Evolutionary conservation across 2,888 invertebrate genomes (phyloP).

Genomic region (Choristoneura rosaceana): DNA sequence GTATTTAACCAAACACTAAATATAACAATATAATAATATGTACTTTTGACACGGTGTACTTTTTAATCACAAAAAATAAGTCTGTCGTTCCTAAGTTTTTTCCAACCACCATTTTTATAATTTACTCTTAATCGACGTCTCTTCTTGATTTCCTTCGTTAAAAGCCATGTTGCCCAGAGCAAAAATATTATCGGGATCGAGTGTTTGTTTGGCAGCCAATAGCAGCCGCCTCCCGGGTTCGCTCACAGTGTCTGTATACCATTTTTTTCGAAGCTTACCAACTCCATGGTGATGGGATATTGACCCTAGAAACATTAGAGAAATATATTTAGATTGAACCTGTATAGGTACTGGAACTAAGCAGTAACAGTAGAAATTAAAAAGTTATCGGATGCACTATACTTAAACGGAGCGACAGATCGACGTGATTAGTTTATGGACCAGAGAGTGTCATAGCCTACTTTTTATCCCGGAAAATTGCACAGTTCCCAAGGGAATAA

Average conservation of each 20-base stretch:
- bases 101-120: constrained; percentile 55
- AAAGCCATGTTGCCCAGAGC: constrained; percentile 91
- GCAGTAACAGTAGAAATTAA: background rate
- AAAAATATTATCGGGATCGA: constrained; percentile 98
- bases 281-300: constrained; percentile 99
- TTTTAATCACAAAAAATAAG: constrained; percentile 8
- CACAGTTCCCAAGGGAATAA: too few species aligned
- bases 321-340: background rate
- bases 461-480: too few species aligned
- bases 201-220: constrained; percentile 91
- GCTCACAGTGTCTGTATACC: constrained; percentile 94
- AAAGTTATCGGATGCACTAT: background rate
- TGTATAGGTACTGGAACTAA: background rate
- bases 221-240: constrained; percentile 91
- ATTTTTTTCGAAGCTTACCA: constrained; percentile 95
- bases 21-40: background rate
- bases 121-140: constrained; percentile 65
- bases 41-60: background rate
- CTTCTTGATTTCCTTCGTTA: constrained; percentile 53
- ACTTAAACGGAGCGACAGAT: too few species aligned
- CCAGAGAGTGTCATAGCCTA: too few species aligned
- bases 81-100: background rate
- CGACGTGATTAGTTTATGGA: too few species aligned
- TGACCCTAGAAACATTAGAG: constrained; percentile 82
- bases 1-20: background rate